Evolutionary conservation across 1,140 invertebrate genomes (phyloP), one percentile per base, ranked within the genome.

Genomic region (Ooceraea biroi): DNA sequence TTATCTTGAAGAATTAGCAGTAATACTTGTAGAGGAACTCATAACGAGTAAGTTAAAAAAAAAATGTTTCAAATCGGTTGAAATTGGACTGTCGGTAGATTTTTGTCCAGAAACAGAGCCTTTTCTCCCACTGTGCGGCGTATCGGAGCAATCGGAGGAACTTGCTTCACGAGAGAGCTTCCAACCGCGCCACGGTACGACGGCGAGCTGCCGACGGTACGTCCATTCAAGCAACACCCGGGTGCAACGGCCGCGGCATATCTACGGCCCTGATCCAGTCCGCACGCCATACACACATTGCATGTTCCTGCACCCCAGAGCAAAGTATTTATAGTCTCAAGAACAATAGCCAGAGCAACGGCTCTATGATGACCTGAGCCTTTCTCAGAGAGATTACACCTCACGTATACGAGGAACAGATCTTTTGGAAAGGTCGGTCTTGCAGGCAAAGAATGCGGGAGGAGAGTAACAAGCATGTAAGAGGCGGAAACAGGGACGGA

Each of bases 271-370:
- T 85, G 85, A 61, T 57, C n/a, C 4, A 12, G 3, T 25, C 27
- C 11, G 25, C 30, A 46, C 14, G 4, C 44, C 1, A 27, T 36
- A 36, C 36, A 36, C 7, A 36, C n/a, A n/a, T n/a, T 36, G 36
- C 36, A 7, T 7, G 7, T 83, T 57, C 50, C 69, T 83, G 36
- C 30, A 50, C 2, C 46, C 36, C 11, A 30, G 17, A 46, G 41
- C 57, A 27, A 86, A 58, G 60, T 85, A 88, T 88, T 87, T 87
- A 58, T 82, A 80, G 50, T 19, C n/a, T 14, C 48, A 11, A 69
- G 48, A 36, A 63, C 36, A 71, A 48, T 52, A 80, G 55, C 36
- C 46, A 41, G 22, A 17, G 60, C 8, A 22, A 36, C 7, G 10
- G 52, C 4, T 25, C 11, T 58, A 14, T 19, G 19, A 41, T 60